Evolutionary conservation across 1,140 invertebrate genomes (phyloP), one percentile per base, ranked within the genome.

Genomic region (Drosophila willistoni): DNA sequence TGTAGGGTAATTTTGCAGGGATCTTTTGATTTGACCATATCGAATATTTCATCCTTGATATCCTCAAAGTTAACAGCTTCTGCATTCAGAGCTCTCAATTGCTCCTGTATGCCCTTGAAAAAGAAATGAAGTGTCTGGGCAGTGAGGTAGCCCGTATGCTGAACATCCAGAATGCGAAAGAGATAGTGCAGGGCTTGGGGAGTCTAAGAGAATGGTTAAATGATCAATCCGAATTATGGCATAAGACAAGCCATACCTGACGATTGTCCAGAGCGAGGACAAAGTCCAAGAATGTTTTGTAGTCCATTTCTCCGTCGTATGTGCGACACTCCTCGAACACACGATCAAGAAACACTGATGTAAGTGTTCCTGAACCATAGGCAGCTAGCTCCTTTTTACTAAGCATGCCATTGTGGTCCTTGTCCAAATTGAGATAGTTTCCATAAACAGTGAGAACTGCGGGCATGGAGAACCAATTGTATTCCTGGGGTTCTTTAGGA

Each of bases 231-330:
- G 1, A 29, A 29, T 7, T 29, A 7, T 29, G 7, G 1, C 5
- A 29, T 10, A 9, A 9, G 7, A 7, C 1, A 7, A 19, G 33
- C 9, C n/a, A 47, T 25, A 99, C 98, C 68, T 96, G 95, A 19
- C 97, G 94, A 93, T 99, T 98, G 92, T 99, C 98, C 71, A 99
- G 92, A 0, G 98, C 98, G 29, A 99, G 93, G 0, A 98, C 97
- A 93, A 99, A 97, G 91, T 99, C 98, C 17, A 99, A 92, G 92
- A 98, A 99, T 0, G 97, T 98, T 93, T 99, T 99, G 92, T 99
- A 99, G 92, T 99, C 98, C 96, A 99, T 99, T 94, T 99, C 98
- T 7, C 97, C 98, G 82, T 98, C 96, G 91, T 98, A 99, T 0
- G 98, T 99, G 0, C 98, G 94, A 84, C 97, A 98, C 90, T 98